Conservation (phyloP, 2,797 vertebrate species). For the Nyctibius grandis region DNA sequence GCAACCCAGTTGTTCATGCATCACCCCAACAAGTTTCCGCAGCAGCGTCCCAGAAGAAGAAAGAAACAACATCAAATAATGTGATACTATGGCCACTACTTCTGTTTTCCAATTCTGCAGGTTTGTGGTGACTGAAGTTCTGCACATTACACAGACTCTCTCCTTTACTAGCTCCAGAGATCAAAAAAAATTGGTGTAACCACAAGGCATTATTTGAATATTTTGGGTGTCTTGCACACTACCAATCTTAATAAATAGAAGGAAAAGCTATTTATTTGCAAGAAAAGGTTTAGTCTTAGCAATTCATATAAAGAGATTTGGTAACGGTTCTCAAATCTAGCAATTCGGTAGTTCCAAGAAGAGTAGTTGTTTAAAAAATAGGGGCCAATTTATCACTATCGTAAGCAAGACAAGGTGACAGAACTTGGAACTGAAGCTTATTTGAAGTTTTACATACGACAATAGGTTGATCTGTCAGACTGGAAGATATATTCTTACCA, state of each 20-base stretch:
- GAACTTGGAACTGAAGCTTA: slow-evolving; percentile 69
- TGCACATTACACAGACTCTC: neutral
- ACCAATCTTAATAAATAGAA: neutral
- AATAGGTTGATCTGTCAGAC: slow-evolving; percentile 76
- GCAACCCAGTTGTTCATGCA: slow-evolving; percentile 61
- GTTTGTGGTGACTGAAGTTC: neutral
- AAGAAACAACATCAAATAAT: slow-evolving; percentile 31
- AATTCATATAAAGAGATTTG: neutral
- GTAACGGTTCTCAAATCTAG: neutral
- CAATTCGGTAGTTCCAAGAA: slow-evolving; percentile 33
- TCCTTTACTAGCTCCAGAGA: neutral
- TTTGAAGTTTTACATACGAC: slow-evolving; percentile 76
- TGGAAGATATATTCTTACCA: slow-evolving; percentile 75
- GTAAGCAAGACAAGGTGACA: slow-evolving; percentile 55
- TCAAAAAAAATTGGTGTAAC: neutral
- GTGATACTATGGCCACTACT: slow-evolving; percentile 65
- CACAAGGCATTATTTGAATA: neutral
- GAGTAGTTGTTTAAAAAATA: slow-evolving; percentile 45
- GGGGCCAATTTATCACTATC: slow-evolving; percentile 64
- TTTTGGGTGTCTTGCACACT: neutral
- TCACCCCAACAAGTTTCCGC: slow-evolving; percentile 30
- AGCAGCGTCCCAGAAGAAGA: slow-evolving; percentile 53
- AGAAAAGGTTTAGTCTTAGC: neutral
- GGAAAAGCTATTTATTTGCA: neutral
- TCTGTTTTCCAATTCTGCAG: neutral